Evolutionary conservation across 2,888 invertebrate species (phyloP).

Genomic region (Eubasilissa splendida): DNA sequence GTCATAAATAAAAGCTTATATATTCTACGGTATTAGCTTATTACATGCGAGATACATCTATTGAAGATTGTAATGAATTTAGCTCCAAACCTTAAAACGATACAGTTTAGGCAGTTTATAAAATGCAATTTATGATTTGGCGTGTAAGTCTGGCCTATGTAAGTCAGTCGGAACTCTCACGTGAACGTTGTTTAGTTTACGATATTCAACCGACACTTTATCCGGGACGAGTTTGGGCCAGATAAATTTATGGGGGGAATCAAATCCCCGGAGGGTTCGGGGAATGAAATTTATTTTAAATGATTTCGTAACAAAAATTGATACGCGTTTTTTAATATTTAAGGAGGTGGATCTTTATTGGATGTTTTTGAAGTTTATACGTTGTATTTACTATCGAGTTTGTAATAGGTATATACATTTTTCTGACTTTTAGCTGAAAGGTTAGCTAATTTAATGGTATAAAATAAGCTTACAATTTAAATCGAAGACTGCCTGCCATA

Average conservation of each 20-base stretch:
- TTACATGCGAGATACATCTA: no score
- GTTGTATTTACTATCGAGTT: no score
- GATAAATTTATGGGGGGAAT: conserved; percentile 14
- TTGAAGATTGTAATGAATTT: no score
- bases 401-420: no score
- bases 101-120: not conserved
- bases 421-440: no score
- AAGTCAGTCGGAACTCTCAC: not conserved
- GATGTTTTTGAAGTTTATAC: no score
- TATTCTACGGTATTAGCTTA: no score
- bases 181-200: conserved; percentile 29
- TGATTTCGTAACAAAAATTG: conserved; percentile 26
- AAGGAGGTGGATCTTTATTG: no score
- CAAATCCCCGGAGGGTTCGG: conserved; percentile 13
- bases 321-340: not conserved
- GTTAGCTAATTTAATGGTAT: no score
- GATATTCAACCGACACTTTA: conserved; percentile 12
- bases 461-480: no score
- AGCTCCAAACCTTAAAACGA: not conserved
- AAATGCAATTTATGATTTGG: conserved; percentile 31
- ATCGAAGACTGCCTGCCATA: no score
- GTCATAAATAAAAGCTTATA: no score
- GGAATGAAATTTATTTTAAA: conserved; percentile 20
- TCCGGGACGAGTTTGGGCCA: not conserved
- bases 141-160: not conserved